phyloP scores from a whole-genome alignment of 1,140 invertebrate species.

The Uloborus diversus region DNA sequence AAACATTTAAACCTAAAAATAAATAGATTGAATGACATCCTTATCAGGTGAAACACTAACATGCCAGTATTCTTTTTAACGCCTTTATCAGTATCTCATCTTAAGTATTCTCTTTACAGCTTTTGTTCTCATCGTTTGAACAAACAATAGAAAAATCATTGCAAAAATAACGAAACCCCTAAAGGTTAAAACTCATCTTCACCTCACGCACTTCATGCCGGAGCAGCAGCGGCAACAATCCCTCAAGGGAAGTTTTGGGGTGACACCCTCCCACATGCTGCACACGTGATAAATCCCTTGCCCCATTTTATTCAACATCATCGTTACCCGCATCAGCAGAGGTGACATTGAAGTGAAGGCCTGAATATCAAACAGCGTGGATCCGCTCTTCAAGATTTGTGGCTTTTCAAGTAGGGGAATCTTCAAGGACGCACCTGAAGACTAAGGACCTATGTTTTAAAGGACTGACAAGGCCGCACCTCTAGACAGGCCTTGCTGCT shows the following conservation, averaged over 20 bases:
- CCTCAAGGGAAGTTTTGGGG: too few species aligned
- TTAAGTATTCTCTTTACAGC: too few species aligned
- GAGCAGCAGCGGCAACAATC: too few species aligned
- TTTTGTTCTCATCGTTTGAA: too few species aligned
- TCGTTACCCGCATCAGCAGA: neutral
- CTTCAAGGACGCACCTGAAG: neutral
- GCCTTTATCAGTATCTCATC: too few species aligned
- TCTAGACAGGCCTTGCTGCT: neutral
- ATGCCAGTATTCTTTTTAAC: too few species aligned
- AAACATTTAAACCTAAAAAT: too few species aligned
- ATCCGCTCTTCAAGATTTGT: slow-evolving; percentile 6
- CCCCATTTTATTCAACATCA: neutral
- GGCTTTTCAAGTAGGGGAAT: neutral
- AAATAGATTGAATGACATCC: too few species aligned
- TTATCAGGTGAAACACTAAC: too few species aligned
- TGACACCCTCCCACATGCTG: too few species aligned
- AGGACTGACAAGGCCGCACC: neutral
- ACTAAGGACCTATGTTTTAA: neutral
- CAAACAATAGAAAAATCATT: too few species aligned
- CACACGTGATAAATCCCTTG: too few species aligned
- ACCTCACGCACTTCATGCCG: neutral
- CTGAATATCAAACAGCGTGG: slow-evolving; percentile 21
- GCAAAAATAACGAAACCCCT: neutral
- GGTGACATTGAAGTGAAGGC: slow-evolving; percentile 21
- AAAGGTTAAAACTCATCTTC: neutral